Evolutionary conservation across 2,888 invertebrate species (phyloP), one percentile per base, ranked within the genome.

Genomic region (Cephus rjabovi): DNA sequence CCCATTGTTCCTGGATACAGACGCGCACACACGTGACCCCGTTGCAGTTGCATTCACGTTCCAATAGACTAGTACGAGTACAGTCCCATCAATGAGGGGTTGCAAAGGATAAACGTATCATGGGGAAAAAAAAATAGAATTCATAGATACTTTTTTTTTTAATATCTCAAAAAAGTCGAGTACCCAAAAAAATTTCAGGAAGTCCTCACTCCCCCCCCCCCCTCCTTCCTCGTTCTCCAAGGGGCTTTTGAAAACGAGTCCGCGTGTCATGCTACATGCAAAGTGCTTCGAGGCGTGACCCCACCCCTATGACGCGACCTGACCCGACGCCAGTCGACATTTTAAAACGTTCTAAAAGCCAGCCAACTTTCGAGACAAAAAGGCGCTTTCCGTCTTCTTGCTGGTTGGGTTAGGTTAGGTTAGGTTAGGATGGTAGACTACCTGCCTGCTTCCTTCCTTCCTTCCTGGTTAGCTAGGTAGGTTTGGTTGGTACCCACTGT

Each of bases 1-100:
- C 87, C 88, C 88, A 90, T 90, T 90, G 90, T 90, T 89, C 89
- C 81, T 83, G 77, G 23, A 56, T 56, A 23, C 56, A 56, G 56
- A 56, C 56, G 9, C 56, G 56, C 56, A 56, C 56, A 23, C 56
- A 56, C 56, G 56, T 56, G 56, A 56, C 56, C 56, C 56, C 23
- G 56, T 56, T 23, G 56, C 56, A 56, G 56, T 56, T 56, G 56
- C 56, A 56, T 56, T 56, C 56, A 56, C 56, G 23, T 56, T 23
- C 56, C 56, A 56, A 23, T 56, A 56, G 56, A 56, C 56, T 2
- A 1, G 56, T 23, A 23, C 23, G 23, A 56, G 56, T 56, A 23
- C 56, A 56, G 23, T 56, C 56, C 56, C 56, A 23, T 56, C 23
- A 56, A 56, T 56, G 56, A 56, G 56, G 1, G 56, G 0, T 6